Conservation (phyloP, 64 coral and sea anemone genomes). For the Pachyseris speciosa region DNA sequence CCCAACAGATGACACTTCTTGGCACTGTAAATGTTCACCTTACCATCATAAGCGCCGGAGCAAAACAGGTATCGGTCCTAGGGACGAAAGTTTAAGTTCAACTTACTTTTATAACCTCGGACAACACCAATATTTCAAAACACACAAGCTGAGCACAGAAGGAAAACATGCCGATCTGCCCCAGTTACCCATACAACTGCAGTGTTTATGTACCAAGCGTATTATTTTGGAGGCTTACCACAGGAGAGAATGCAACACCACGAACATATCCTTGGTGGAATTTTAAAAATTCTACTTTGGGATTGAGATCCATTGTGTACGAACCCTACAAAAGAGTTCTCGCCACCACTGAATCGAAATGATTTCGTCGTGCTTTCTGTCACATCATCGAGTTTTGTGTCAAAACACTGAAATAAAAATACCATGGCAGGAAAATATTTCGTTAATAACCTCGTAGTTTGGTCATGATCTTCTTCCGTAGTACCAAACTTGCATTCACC, state of each 20-base stretch:
- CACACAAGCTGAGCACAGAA: background rate
- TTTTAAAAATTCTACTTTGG: slow-evolving; percentile 87
- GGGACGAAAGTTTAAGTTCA: background rate
- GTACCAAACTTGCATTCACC: background rate
- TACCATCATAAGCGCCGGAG: slow-evolving; percentile 96
- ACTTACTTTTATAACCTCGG: background rate
- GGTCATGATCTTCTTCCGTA: background rate
- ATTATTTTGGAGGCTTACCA: slow-evolving; percentile 59
- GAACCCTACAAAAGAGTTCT: too few relatives aligned
- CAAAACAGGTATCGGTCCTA: slow-evolving; percentile 95
- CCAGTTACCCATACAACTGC: too few relatives aligned
- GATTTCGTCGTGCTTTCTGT: background rate
- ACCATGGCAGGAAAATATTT: background rate
- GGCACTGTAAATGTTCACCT: slow-evolving; percentile 94
- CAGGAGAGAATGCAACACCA: slow-evolving; percentile 91
- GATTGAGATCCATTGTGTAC: slow-evolving; percentile 64
- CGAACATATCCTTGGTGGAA: slow-evolving; percentile 93
- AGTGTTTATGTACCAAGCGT: background rate
- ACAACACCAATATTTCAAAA: background rate
- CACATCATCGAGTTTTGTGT: background rate
- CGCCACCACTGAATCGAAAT: background rate
- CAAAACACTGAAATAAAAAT: background rate
- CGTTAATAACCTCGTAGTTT: background rate
- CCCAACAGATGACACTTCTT: slow-evolving; percentile 91
- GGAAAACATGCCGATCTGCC: too few relatives aligned